Percentiles rank a stretch among this genome's conserved stretches.
Conservation (phyloP, 2,888 invertebrate genomes). For the Mythimna vitellina region DNA sequence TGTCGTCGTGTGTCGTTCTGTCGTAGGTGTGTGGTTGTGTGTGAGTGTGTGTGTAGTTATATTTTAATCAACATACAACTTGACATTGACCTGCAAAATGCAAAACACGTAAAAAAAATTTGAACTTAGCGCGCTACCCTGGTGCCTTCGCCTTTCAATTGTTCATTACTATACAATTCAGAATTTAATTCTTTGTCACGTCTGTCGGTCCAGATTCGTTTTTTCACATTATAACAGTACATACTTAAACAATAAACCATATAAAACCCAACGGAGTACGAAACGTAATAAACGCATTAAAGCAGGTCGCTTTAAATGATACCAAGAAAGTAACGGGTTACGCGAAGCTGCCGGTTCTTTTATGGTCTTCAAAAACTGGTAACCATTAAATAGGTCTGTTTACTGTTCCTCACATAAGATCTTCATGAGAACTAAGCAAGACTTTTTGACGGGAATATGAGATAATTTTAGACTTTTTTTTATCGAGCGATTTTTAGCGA, state of each 20-base stretch:
- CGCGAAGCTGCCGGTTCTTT: neutral
- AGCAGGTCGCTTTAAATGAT: slow-evolving; percentile 14
- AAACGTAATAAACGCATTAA: slow-evolving; percentile 9
- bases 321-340: slow-evolving; percentile 43
- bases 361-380: slow-evolving; percentile 2
- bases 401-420: neutral
- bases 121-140: too few relatives aligned
- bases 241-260: slow-evolving; percentile 22
- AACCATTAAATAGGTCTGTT: neutral
- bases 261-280: slow-evolving; percentile 35
- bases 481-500: too few relatives aligned
- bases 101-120: too few relatives aligned
- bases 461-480: neutral
- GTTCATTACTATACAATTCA: too few relatives aligned
- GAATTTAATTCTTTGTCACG: neutral
- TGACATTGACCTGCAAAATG: too few relatives aligned
- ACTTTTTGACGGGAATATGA: neutral
- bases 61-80: too few relatives aligned
- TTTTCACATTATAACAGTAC: slow-evolving; percentile 22
- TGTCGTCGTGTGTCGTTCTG: too few relatives aligned
- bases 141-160: too few relatives aligned
- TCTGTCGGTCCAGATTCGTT: neutral
- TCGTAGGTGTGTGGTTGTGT: too few relatives aligned
- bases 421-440: neutral
- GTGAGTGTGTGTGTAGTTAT: too few relatives aligned